Base-by-base conservation (phyloP, 1,140 invertebrate genomes). In the Drosophila willistoni region DNA sequence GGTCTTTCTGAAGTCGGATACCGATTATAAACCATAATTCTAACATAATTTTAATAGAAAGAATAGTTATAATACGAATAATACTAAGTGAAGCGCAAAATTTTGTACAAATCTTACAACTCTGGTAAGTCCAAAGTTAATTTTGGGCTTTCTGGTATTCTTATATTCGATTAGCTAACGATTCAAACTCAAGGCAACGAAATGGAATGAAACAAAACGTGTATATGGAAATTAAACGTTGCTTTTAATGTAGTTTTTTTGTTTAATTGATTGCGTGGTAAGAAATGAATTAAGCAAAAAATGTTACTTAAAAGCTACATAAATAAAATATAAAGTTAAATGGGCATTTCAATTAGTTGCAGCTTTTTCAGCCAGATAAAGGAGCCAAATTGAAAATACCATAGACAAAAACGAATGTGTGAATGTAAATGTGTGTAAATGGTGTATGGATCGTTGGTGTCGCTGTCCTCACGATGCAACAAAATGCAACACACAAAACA, bases 401-500 rank as follows among this genome's bases (percentile, higher is more conserved):
- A 71, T 22, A 25, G 63, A 71, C 67, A 77, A 71, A 63, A 61
- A 57, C 62, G 64, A 29, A 61, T 39, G 39, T 63, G 72, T 65
- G 61, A 54, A 68, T 79, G 54, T 75, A 54, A 36, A 51, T 71
- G 55, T 33, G 64, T 64, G 60, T 71, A 60, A 70, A 65, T 60
- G 66, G 62, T 73, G 22, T 64, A 60, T 62, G 36, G 10, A 36
- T 29, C 42, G 56, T 59, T 62, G 29, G 14, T 63, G 47, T 64
- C 41, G 57, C 64, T 57, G 55, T 64, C 42, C 68, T 79, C 85
- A 91, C 73, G 90, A 90, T 90, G 90, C 90, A 91, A 91, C 83
- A 91, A 91, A 91, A 91, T 91, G 90, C 81, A 91, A 77, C 73
- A 91, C 79, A 89, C 90, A 91, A 91, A 91, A 91, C 78, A 91